Percentiles rank a stretch among this genome's conserved stretches.
Evolutionary conservation across 2,113 vertebrate genomes (phyloP).

Genomic region (Electrona antarctica): DNA sequence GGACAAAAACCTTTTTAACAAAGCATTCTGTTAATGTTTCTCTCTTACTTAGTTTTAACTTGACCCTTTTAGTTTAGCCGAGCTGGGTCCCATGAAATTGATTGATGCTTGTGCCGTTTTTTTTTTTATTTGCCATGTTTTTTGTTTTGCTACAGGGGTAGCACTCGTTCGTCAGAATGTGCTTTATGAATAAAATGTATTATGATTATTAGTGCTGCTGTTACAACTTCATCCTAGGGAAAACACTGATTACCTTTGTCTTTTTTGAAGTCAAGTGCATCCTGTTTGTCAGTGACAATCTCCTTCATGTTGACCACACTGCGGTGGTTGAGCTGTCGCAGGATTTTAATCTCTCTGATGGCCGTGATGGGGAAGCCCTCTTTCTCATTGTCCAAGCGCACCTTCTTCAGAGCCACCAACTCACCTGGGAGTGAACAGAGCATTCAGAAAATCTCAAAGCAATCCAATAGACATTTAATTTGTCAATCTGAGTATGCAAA

Average conservation of each 20-base stretch:
- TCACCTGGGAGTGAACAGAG: slow-evolving; percentile 79
- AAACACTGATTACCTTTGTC: slow-evolving; percentile 87
- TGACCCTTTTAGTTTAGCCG: no score
- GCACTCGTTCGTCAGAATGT: no score
- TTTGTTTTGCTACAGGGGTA: no score
- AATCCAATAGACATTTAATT: neutral
- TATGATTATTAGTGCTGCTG: no score
- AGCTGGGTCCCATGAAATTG: no score
- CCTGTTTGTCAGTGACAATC: slow-evolving; percentile 98
- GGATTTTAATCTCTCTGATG: slow-evolving; percentile 97
- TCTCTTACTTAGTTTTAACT: no score
- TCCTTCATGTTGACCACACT: slow-evolving; percentile 99
- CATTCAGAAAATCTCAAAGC: neutral
- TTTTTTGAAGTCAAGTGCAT: slow-evolving; percentile 98
- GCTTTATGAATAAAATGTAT: no score
- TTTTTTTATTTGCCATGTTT: no score
- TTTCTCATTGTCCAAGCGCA: slow-evolving; percentile 97
- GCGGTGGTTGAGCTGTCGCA: slow-evolving; percentile 94
- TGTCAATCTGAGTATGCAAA: neutral
- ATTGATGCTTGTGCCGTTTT: no score
- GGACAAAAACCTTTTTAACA: no score
- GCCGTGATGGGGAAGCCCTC: slow-evolving; percentile 98
- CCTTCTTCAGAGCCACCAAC: slow-evolving; percentile 96
- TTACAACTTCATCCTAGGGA: no score
- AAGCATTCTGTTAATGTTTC: no score